These are phyloP conservation scores for Todiramphus chloris DNA, from an alignment of 2,113 vertebrate species.

Conservation along the genomic window DNA sequence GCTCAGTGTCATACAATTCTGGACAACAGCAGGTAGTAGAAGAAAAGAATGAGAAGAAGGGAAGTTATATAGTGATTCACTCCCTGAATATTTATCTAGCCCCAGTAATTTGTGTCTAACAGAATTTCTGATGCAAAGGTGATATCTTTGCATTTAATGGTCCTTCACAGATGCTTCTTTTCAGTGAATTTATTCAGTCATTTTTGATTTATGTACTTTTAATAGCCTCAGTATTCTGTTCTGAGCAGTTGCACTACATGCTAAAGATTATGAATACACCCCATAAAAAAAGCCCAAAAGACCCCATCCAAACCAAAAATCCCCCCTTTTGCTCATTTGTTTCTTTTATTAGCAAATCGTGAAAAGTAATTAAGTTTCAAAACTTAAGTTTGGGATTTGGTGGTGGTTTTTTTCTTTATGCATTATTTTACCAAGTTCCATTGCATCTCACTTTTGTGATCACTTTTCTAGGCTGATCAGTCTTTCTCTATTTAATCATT, in stretches of 20 bases:
- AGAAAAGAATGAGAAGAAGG: neutral
- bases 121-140: neutral
- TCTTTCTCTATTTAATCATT: neutral
- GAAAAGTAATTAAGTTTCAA: neutral
- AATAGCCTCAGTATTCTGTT: neutral
- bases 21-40: neutral
- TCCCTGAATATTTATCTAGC: neutral
- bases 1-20: neutral
- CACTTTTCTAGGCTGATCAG: neutral
- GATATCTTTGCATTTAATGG: neutral
- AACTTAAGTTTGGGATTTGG: neutral
- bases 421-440: neutral
- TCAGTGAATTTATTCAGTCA: neutral
- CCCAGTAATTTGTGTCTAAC: neutral
- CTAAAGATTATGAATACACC: neutral
- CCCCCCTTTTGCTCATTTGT: neutral
- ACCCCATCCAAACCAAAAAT: neutral
- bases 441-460: neutral
- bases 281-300: accelerated
- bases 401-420: neutral
- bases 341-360: neutral
- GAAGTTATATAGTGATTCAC: neutral
- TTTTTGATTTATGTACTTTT: neutral
- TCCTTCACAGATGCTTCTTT: neutral
- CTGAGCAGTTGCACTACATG: neutral